phyloP scores from a whole-genome alignment of 2,113 vertebrate genomes.

The Menura novaehollandiae region DNA sequence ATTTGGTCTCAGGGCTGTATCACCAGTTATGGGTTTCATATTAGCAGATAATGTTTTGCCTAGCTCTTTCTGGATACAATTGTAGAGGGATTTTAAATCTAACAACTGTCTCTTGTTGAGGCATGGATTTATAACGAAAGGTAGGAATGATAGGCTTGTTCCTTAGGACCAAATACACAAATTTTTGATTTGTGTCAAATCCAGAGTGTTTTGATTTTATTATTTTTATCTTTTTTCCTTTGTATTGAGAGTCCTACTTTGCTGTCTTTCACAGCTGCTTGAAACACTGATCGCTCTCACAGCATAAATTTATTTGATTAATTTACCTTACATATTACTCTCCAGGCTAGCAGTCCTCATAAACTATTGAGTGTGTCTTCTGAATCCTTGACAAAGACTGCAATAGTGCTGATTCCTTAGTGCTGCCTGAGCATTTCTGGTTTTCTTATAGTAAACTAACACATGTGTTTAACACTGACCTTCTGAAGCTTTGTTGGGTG shows the following conservation, averaged over 20 bases:
- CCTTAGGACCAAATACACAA: neutral
- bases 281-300: neutral
- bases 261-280: neutral
- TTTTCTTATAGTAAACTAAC: neutral
- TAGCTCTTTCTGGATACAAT: neutral
- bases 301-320: neutral
- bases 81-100: neutral
- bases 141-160: neutral
- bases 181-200: neutral
- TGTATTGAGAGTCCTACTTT: neutral
- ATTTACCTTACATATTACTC: neutral
- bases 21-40: neutral
- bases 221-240: neutral
- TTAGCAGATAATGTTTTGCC: neutral
- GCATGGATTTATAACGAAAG: neutral
- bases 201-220: neutral
- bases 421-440: neutral
- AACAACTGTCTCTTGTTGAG: neutral
- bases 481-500: neutral
- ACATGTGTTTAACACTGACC: accelerated
- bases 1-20: neutral
- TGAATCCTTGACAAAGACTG: neutral
- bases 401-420: neutral
- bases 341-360: neutral
- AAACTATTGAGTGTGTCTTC: neutral